Evolutionary conservation across 2,888 invertebrate genomes (phyloP).

Genomic region (Eupithecia abbreviata): DNA sequence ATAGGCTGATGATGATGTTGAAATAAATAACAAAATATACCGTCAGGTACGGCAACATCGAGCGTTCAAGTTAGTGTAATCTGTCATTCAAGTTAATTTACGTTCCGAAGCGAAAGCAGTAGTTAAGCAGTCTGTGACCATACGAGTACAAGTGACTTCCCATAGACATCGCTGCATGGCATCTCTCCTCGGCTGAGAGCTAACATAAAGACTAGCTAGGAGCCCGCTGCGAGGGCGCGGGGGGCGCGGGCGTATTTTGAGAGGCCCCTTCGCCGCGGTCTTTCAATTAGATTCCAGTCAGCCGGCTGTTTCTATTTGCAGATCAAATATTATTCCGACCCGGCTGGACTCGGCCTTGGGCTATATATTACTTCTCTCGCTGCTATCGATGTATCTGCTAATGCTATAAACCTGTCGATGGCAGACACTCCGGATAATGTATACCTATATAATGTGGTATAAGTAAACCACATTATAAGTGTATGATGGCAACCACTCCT

Average conservation of each 20-base stretch:
- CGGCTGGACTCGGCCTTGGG: slow-evolving; percentile 19
- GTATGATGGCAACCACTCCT: not conserved
- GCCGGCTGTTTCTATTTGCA: slow-evolving; percentile 24
- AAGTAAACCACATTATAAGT: not conserved
- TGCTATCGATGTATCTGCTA: not conserved
- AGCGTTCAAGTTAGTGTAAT: not conserved
- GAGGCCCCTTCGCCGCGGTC: slow-evolving; percentile 7
- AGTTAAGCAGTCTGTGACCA: not conserved
- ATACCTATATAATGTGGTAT: too few relatives aligned
- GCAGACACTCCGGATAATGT: not conserved
- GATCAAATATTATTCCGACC: slow-evolving; percentile 31
- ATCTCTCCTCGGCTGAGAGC: not conserved
- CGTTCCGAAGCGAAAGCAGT: not conserved
- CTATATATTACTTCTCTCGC: slow-evolving; percentile 12
- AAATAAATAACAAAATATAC: not conserved
- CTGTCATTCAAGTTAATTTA: too few relatives aligned
- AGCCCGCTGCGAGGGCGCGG: not conserved
- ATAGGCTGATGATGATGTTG: too few relatives aligned
- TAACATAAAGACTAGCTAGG: not conserved
- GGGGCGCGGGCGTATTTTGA: not conserved
- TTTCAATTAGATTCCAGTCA: slow-evolving; percentile 15
- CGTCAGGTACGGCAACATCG: not conserved
- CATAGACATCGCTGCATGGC: not conserved
- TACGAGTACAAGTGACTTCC: not conserved
- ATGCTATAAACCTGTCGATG: not conserved